A percentile compares a stretch with the other conserved stretches of the same genome.
Evolutionary conservation across 1,140 invertebrate genomes (phyloP).

Genomic region (Leptoteleia sp.): DNA sequence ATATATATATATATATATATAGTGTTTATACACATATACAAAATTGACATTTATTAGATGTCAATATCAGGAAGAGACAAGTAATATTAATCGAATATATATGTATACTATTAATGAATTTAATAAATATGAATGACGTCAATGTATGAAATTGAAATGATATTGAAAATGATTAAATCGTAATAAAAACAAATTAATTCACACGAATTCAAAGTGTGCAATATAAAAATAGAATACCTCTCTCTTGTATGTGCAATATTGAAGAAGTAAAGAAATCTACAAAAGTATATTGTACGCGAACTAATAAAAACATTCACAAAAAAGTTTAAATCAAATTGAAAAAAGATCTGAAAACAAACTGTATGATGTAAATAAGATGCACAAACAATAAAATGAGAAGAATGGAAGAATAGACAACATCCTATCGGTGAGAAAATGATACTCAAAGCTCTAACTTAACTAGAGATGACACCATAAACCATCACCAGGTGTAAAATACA

Average conservation of each 20-base stretch:
- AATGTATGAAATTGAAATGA: constrained; percentile 1
- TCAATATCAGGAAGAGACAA: constrained; percentile 18
- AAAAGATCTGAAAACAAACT: neutral
- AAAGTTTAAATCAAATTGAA: neutral
- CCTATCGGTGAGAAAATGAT: constrained; percentile 20
- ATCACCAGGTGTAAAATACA: constrained; percentile 31
- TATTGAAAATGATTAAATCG: neutral
- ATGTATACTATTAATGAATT: neutral
- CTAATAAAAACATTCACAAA: neutral
- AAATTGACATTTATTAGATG: neutral
- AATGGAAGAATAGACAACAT: constrained; percentile 10
- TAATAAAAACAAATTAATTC: neutral
- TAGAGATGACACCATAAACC: constrained; percentile 48
- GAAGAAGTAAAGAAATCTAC: constrained; percentile 15
- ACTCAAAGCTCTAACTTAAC: constrained; percentile 43
- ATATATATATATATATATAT: no score
- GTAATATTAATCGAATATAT: neutral
- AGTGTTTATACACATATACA: neutral
- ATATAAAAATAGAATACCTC: no score
- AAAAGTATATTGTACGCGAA: neutral
- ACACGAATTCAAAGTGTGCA: no score
- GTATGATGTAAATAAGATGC: constrained; percentile 3
- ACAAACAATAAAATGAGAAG: constrained; percentile 19
- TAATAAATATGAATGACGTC: neutral
- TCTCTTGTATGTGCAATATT: neutral